Conservation (phyloP, 2,113 vertebrate species). For the Serilophus lunatus region DNA sequence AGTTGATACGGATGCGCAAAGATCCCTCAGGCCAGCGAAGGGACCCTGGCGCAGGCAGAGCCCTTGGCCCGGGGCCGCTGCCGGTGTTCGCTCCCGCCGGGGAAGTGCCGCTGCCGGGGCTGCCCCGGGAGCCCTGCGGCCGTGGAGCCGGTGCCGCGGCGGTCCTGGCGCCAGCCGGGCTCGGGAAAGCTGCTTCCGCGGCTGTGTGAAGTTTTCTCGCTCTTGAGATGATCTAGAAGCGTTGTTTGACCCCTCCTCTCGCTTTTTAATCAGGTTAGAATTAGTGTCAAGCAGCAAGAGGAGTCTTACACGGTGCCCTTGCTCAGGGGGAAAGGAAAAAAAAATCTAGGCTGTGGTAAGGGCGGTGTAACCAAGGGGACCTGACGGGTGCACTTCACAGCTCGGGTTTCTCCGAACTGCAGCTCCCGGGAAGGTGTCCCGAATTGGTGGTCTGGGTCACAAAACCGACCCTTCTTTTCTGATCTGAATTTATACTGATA, state of each 20-base stretch:
- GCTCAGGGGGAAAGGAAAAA: no score
- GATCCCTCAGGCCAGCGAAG: background rate
- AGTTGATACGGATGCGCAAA: fast-evolving
- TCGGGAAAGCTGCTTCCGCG: background rate
- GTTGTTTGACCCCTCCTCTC: background rate
- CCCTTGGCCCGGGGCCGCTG: no score
- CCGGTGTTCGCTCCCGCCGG: background rate
- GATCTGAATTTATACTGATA: background rate
- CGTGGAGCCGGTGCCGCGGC: no score
- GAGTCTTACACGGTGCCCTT: background rate
- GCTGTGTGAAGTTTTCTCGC: background rate
- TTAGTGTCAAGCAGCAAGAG: background rate
- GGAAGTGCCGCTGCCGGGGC: background rate
- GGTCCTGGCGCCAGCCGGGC: background rate
- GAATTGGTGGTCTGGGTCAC: background rate
- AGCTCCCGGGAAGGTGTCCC: background rate
- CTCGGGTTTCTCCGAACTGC: background rate
- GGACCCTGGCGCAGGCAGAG: background rate
- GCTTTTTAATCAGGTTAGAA: background rate
- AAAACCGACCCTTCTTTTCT: background rate
- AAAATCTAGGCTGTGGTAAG: background rate
- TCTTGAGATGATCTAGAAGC: background rate
- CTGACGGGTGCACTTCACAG: background rate
- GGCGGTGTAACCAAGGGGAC: background rate
- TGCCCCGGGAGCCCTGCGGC: no score